A percentile compares a stretch with the other conserved stretches of the same genome.
These are phyloP conservation scores for Pseudorectes ferrugineus DNA, from an alignment of 2,113 vertebrate genomes.

Conservation along the genomic window DNA sequence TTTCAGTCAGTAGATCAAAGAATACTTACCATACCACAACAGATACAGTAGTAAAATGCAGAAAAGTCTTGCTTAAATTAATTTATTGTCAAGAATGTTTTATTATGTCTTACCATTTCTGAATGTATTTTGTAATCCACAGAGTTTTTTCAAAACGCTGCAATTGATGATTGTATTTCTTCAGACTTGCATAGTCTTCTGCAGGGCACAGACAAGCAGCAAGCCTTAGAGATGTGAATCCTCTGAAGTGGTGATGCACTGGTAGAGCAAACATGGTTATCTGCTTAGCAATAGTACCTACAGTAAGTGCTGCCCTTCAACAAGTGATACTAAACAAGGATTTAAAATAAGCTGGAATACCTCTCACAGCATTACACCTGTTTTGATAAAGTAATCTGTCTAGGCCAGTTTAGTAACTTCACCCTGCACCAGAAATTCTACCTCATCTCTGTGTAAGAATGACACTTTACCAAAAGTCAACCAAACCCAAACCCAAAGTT, in stretches of 20 bases:
- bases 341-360: background rate
- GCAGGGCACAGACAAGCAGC: background rate
- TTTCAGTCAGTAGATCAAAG: background rate
- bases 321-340: background rate
- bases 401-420: background rate
- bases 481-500: background rate
- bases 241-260: background rate
- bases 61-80: background rate
- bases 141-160: background rate
- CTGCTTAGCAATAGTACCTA: background rate
- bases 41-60: background rate
- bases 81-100: background rate
- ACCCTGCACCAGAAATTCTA: background rate
- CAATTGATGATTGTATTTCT: background rate
- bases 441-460: background rate
- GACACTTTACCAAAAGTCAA: background rate
- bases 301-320: background rate
- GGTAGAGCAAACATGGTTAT: background rate
- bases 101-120: background rate
- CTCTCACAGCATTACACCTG: background rate
- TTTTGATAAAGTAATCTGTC: background rate
- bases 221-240: background rate
- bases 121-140: background rate
- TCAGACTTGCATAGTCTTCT: background rate
- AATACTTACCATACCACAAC: background rate